Conservation (phyloP, 2,888 invertebrate genomes). For the Acanthosepion lycidas region DNA sequence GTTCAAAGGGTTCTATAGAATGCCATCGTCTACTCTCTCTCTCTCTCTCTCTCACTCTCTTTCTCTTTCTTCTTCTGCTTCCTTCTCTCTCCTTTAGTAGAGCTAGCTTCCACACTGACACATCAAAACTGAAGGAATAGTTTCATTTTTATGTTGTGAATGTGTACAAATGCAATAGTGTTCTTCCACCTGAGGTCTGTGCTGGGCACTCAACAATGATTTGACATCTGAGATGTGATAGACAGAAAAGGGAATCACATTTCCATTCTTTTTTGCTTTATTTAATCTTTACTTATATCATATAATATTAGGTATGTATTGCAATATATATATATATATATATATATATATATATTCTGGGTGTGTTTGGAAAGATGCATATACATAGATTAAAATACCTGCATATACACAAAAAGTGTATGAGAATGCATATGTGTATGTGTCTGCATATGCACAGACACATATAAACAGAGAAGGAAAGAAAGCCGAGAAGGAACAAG, state of each 20-base stretch:
- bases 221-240: slow-evolving; percentile 23
- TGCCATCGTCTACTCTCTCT: neutral
- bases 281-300: neutral
- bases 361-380: neutral
- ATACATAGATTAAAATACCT: neutral
- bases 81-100: neutral
- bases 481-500: no score
- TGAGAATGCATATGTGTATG: no score
- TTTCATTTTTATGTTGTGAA: slow-evolving; percentile 18
- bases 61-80: neutral
- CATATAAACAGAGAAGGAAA: no score
- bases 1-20: slow-evolving; percentile 23
- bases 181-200: slow-evolving; percentile 33
- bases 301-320: neutral
- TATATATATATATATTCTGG: neutral
- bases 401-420: no score
- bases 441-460: no score
- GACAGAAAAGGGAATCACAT: slow-evolving; percentile 33
- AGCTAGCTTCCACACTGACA: slow-evolving; percentile 20
- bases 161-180: neutral
- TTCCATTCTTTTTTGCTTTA: neutral
- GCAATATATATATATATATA: neutral
- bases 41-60: no score
- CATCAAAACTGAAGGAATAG: slow-evolving; percentile 4
- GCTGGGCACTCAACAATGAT: neutral